Percentiles rank a stretch among this genome's conserved stretches.
Evolutionary conservation across 2,888 invertebrate species (phyloP).

Genomic region (Seira sanloemensis): DNA sequence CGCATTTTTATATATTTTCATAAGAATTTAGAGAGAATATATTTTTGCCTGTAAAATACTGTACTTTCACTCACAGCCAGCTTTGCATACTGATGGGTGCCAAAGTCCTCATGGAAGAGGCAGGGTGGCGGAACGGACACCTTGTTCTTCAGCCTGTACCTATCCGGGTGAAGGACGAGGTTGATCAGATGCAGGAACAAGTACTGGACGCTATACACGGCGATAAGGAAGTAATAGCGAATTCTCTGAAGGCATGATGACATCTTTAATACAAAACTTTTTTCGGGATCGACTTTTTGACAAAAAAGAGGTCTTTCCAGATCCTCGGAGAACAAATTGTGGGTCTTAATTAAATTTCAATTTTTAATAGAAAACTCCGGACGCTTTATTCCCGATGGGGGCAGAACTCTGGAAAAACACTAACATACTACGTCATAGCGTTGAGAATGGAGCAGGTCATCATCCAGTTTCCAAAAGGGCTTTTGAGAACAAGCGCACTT

Average conservation of each 20-base stretch:
- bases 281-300: too few relatives aligned
- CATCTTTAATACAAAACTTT: conserved; percentile 49
- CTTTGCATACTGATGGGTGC: conserved; percentile 72
- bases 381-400: too few relatives aligned
- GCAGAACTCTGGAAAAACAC: too few relatives aligned
- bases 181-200: conserved; percentile 68
- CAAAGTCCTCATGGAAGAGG: conserved; percentile 69
- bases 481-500: too few relatives aligned
- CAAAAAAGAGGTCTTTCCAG: too few relatives aligned
- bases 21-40: conserved; percentile 5
- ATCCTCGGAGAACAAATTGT: too few relatives aligned
- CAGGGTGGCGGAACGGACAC: conserved; percentile 71
- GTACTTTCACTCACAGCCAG: conserved; percentile 70
- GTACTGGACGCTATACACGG: conserved; percentile 69
- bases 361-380: too few relatives aligned
- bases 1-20: conserved; percentile 11
- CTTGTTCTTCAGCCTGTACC: conserved; percentile 54
- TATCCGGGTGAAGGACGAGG: conserved; percentile 68
- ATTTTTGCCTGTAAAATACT: too few relatives aligned
- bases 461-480: too few relatives aligned
- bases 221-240: conserved; percentile 67
- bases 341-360: too few relatives aligned
- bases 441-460: too few relatives aligned
- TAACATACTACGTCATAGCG: too few relatives aligned
- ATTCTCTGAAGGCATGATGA: conserved; percentile 43